Base-by-base conservation (phyloP, 2,888 invertebrate species). In the Drosophila helvetica region DNA sequence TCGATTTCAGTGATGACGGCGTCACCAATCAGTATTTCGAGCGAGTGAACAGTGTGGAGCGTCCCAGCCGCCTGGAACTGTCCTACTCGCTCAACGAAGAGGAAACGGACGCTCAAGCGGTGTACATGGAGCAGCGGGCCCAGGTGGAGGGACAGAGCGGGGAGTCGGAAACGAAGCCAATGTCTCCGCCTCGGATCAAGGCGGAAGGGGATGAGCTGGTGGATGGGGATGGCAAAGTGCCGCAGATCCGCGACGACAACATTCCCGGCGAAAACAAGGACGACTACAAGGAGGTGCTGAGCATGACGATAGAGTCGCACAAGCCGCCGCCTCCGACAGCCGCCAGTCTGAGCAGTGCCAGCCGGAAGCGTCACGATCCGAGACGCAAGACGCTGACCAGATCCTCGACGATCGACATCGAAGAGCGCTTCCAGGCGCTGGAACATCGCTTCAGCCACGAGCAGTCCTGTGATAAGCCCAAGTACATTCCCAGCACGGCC, bases 21-120 rank as follows among this genome's bases (percentile, higher is more conserved):
- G 92, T 92, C 0, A 92, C 90, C 3, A 92, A 92, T 78, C 87
- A 92, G 70, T 92, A 92, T 72, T 92, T 92, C 71, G 92, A 92
- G 68, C 83, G 92, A 2, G 87, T 92, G 2, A 92, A 92, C 53
- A 87, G 90, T 25, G 90, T 90, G 3, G 92, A 92, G 38, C 81
- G 91, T 0, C 92, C 92, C n/a, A 91, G 79, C 3, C 86, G 89
- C 17, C 71, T 92, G 19, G 91, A 91, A 18, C 75, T 92, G 0
- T 76, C 88, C 9, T 91, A 90, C 61, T 91, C 91, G 0, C 74
- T 91, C 2, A 90, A 85, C 74, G 85, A 83, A 2, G 89, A 90
- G 48, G 88, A 90, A 4, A 10, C 57, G 12, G 71, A 68, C 2
- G 51, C 47, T 0, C 52, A 54, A 7, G 45, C 48, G 0, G 33